Evolutionary conservation across 2,113 vertebrate genomes (phyloP).

Genomic region (Clarias batrachus): DNA sequence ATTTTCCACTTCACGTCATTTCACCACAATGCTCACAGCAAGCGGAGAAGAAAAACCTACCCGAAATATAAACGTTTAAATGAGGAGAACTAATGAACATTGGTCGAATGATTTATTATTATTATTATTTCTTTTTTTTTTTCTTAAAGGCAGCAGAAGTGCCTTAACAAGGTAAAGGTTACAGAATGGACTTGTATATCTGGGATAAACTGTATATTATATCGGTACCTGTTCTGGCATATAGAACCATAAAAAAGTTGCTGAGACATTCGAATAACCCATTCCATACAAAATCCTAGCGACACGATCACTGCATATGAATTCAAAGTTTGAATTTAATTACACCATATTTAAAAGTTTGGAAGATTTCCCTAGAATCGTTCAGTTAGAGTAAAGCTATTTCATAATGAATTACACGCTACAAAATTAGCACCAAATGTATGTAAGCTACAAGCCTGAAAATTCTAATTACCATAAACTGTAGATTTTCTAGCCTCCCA

Average conservation of each 20-base stretch:
- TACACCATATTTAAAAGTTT: neutral
- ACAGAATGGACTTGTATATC: neutral
- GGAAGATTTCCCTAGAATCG: neutral
- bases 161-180: neutral
- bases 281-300: neutral
- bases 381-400: neutral
- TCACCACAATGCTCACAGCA: conserved; percentile 16
- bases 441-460: neutral
- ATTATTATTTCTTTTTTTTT: neutral
- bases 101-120: neutral
- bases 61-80: neutral
- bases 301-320: neutral
- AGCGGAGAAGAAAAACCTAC: neutral
- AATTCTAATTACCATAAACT: neutral
- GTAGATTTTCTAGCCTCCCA: neutral
- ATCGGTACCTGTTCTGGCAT: neutral
- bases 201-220: neutral
- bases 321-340: neutral
- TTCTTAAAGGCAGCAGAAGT: neutral
- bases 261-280: neutral
- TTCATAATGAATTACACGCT: neutral
- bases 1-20: conserved; percentile 20
- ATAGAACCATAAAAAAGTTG: neutral
- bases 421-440: neutral
- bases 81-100: neutral